phyloP scores from a whole-genome alignment of 2,113 vertebrate species.

The Romanogobio albipinnatus region DNA sequence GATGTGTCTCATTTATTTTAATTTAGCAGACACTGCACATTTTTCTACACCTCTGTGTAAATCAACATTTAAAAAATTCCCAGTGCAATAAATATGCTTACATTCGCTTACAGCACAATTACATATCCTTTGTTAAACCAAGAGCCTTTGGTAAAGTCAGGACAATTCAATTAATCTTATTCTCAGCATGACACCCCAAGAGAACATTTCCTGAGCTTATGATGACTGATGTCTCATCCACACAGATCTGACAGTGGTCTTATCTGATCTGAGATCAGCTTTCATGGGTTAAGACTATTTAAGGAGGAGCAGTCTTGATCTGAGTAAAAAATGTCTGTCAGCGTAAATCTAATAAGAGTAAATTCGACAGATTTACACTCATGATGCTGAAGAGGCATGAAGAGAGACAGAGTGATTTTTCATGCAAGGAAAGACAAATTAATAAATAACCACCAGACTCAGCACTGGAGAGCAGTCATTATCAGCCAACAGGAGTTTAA shows the following conservation, averaged over 20 bases:
- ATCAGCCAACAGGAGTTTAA: conserved; percentile 17
- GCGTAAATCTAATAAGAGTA: background rate
- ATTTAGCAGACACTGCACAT: conserved; percentile 4
- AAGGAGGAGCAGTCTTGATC: background rate
- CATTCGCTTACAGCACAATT: background rate
- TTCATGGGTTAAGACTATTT: background rate
- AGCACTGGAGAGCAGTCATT: conserved; percentile 12
- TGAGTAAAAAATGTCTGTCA: background rate
- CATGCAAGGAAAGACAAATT: conserved; percentile 16
- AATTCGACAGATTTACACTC: conserved; percentile 2
- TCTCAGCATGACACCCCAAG: conserved; percentile 25
- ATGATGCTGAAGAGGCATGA: background rate
- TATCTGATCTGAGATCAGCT: conserved; percentile 1
- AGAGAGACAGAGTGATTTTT: conserved; percentile 18
- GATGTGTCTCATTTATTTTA: background rate
- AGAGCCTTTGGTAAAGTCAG: background rate
- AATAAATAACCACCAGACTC: conserved; percentile 29
- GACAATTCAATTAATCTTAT: conserved; percentile 2
- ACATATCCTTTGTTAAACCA: background rate
- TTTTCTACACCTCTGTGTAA: background rate
- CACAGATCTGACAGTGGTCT: conserved; percentile 1
- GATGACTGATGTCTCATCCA: conserved; percentile 1
- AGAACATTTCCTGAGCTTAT: background rate
- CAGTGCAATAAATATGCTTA: background rate
- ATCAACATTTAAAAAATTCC: background rate